Base-by-base conservation (phyloP, 2,888 invertebrate genomes). In the Carpatolechia fugitivella region DNA sequence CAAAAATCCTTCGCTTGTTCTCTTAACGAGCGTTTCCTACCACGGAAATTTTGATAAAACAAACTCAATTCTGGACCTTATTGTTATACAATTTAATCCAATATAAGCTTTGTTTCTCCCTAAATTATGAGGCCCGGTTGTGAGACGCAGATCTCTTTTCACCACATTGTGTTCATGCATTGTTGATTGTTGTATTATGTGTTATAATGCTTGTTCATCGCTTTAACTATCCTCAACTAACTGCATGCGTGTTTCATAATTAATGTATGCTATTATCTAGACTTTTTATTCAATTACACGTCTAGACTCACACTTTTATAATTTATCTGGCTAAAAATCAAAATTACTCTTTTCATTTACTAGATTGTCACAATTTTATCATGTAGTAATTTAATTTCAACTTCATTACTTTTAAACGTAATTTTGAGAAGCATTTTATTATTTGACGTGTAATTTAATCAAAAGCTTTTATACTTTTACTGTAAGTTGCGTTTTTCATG, bases 91-190 rank as follows among this genome's bases (percentile, higher is more conserved):
- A 38, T 48, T 41, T 52, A 14, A 47, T n/a, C 11, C 14, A 6
- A 35, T 31, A 48, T 35, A 29, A 33, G 16, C 35, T 58, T 56
- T 57, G 56, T 62, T 60, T 53, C 51, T 55, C 60, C 55, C 60
- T 60, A 61, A 58, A 56, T 64, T 64, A 60, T 61, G 62, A 74
- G 70, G 40, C 40, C 18, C 40, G 40, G 18, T 41, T 18, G 40
- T 18, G 18, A 8, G 77, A 80, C 85, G 86, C 87, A 87, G 85
- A 87, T 86, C 85, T 80, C 79, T 80, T 76, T 78, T 74, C 76
- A 77, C 80, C 83, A 82, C 79, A 77, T 79, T 71, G 65, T 76
- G 70, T 70, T 66, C 35, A 54, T 69, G 68, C 67, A 70, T 69
- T 63, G 65, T 65, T 72, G 64, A 69, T 67, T 62, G 66, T 72